Conservation (phyloP, 2,113 vertebrate genomes). For the Malurus melanocephalus region DNA sequence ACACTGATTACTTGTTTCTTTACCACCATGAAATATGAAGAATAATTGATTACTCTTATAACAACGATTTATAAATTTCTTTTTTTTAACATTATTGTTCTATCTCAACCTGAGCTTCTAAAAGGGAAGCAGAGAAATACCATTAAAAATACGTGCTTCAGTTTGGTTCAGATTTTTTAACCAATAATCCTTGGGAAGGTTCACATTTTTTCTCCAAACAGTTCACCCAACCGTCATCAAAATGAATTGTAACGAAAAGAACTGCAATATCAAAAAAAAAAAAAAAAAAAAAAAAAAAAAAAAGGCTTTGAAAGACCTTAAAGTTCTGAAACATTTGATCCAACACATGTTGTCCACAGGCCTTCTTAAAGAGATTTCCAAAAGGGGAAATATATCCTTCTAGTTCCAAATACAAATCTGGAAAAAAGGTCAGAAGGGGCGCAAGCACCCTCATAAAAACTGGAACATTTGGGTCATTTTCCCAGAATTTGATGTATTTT, state of each 20-base stretch:
- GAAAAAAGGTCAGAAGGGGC: conserved; percentile 41
- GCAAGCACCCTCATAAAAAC: conserved; percentile 15
- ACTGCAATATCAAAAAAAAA: neutral
- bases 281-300: neutral
- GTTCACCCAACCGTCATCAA: conserved; percentile 14
- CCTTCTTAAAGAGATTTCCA: conserved; percentile 30
- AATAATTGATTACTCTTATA: neutral
- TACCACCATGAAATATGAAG: neutral
- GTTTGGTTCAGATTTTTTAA: conserved; percentile 15
- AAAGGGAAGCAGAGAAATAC: neutral
- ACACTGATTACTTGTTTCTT: neutral
- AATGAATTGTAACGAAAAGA: conserved; percentile 42
- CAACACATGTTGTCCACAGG: conserved; percentile 22
- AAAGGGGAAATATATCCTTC: conserved; percentile 26
- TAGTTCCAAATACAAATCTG: conserved; percentile 41
- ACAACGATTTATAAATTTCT: neutral
- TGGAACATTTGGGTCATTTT: conserved; percentile 37
- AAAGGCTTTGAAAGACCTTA: neutral
- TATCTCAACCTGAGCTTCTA: neutral
- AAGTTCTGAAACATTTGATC: conserved; percentile 49
- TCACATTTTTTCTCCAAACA: neutral
- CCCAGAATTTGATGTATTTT: conserved; percentile 7
- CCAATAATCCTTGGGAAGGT: neutral
- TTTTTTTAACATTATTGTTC: neutral
- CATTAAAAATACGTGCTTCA: neutral